Percentiles rank a stretch among this genome's conserved stretches.
Evolutionary conservation across 2,888 invertebrate genomes (phyloP).

Genomic region (Maniola hyperantus): DNA sequence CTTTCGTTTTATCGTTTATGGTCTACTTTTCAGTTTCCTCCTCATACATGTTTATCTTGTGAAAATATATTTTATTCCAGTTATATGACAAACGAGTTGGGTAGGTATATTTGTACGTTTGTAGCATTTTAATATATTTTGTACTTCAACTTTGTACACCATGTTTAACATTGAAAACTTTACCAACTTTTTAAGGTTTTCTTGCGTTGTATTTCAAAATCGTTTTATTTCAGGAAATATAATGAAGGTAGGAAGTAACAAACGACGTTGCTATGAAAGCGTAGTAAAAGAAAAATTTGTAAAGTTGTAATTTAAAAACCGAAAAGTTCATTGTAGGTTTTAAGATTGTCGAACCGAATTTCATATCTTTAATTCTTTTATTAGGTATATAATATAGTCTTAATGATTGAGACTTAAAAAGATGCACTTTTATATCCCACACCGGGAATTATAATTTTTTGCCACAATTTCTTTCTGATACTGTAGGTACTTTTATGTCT

Average conservation of each 20-base stretch:
- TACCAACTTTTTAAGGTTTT: not conserved
- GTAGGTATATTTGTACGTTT: not conserved
- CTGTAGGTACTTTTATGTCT: too few species aligned
- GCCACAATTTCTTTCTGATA: too few species aligned
- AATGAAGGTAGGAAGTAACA: too few species aligned
- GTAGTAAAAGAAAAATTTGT: not conserved
- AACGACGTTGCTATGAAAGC: not conserved
- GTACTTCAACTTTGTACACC: not conserved
- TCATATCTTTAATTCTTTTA: too few species aligned
- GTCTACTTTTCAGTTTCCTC: slow-evolving; percentile 8
- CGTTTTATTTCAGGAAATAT: not conserved
- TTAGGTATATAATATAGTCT: too few species aligned
- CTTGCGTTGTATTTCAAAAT: not conserved
- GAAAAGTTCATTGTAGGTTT: too few species aligned
- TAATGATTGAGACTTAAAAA: too few species aligned
- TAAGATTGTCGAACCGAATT: too few species aligned
- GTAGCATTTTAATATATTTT: too few species aligned
- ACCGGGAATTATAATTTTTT: too few species aligned
- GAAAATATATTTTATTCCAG: not conserved
- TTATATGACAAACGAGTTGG: not conserved
- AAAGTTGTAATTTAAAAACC: too few species aligned
- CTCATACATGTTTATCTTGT: slow-evolving; percentile 6
- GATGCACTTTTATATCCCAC: too few species aligned
- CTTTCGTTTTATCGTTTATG: slow-evolving; percentile 57
- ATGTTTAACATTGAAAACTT: not conserved